Evolutionary conservation across 2,888 invertebrate genomes (phyloP).

Genomic region (Euspilapteryx auroguttella): DNA sequence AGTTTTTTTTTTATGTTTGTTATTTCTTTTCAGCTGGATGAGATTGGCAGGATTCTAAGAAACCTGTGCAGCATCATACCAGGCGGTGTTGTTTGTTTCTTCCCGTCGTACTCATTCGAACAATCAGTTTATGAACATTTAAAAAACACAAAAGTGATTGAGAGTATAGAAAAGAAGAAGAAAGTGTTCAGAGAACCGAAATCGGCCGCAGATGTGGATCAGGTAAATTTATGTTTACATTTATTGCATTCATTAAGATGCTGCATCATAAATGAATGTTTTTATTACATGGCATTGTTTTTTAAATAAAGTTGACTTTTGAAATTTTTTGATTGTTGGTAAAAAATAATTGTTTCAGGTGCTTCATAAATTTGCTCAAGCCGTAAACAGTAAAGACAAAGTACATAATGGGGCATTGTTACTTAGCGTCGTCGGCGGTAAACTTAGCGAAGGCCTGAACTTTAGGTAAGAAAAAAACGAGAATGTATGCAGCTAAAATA

Average conservation of each 20-base stretch:
- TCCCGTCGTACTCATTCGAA: conserved; percentile 92
- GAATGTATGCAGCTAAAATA: too few relatives aligned
- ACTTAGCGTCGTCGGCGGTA: conserved; percentile 96
- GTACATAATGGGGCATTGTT: conserved; percentile 74
- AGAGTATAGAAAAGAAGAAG: conserved; percentile 71
- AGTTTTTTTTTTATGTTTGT: too few relatives aligned
- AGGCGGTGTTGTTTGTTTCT: conserved; percentile 91
- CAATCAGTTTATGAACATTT: conserved; percentile 67
- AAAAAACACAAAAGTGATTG: conserved; percentile 62
- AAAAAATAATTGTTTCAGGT: conserved; percentile 18
- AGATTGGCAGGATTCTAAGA: conserved; percentile 71
- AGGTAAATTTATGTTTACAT: conserved; percentile 46
- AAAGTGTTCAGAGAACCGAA: conserved; percentile 78
- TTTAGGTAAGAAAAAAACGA: too few relatives aligned
- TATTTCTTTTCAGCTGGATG: conserved; percentile 65
- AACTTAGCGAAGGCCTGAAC: conserved; percentile 97
- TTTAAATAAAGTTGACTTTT: too few relatives aligned
- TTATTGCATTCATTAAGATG: too few relatives aligned
- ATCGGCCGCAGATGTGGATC: conserved; percentile 70
- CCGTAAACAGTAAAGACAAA: conserved; percentile 27
- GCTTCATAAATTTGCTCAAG: conserved; percentile 30
- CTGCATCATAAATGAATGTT: too few relatives aligned
- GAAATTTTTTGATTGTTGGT: neutral
- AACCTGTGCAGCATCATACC: conserved; percentile 80
- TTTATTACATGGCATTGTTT: too few relatives aligned